Evolutionary conservation across 2,888 invertebrate genomes (phyloP).

Genomic region (Drosophila anomelani): DNA sequence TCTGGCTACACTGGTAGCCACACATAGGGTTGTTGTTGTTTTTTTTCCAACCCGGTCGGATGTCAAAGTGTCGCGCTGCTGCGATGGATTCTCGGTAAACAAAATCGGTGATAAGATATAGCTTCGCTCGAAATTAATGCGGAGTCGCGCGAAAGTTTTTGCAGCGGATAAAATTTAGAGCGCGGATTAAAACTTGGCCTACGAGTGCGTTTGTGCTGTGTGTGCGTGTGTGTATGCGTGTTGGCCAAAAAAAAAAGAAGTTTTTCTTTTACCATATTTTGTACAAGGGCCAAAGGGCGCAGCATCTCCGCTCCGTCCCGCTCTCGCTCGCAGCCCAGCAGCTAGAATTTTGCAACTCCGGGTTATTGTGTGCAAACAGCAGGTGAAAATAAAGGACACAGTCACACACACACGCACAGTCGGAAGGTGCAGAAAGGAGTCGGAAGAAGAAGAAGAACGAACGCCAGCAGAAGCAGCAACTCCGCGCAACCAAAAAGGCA

Average conservation of each 20-base stretch:
- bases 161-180: conserved; percentile 4
- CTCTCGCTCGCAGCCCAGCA: neutral
- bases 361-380: conserved; percentile 44
- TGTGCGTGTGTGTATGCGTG: conserved; percentile 43
- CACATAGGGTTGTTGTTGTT: neutral
- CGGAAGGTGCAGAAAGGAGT: conserved; percentile 6
- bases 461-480: conserved; percentile 21
- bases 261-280: conserved; percentile 49
- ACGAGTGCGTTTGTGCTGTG: conserved; percentile 28
- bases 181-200: conserved; percentile 39
- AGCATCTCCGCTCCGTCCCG: conserved; percentile 35
- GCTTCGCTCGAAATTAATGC: conserved; percentile 3
- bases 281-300: conserved; percentile 36
- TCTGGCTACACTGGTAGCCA: no score
- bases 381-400: conserved; percentile 36
- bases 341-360: conserved; percentile 18
- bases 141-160: conserved; percentile 5
- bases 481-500: conserved; percentile 18
- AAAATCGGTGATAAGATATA: conserved; percentile 64
- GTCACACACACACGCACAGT: neutral
- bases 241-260: conserved; percentile 54
- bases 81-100: conserved; percentile 57
- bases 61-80: conserved; percentile 28
- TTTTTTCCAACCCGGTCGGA: conserved; percentile 6
- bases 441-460: conserved; percentile 16